Evolutionary conservation across 2,888 invertebrate species (phyloP), one percentile per base, ranked within the genome.

Genomic region (Euplagia quadripunctaria): DNA sequence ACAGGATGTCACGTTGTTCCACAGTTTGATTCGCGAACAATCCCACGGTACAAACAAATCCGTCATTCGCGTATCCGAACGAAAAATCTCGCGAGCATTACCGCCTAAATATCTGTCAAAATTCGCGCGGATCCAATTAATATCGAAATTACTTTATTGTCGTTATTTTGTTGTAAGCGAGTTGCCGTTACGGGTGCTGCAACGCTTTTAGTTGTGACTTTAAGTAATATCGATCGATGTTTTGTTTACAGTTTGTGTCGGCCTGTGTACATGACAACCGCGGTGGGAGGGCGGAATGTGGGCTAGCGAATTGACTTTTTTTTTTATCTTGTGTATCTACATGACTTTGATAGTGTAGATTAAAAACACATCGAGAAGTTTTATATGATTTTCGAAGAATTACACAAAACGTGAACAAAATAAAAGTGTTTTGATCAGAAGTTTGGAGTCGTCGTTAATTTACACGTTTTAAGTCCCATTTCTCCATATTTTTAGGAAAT

Each of bases 261-360:
- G 86, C 87, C 94, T 93, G 96, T 95, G 89, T 93, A 95, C 96
- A 96, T 96, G 95, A 94, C 96, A 96, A 95, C 95, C 94, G 90
- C 91, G 84, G 90, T 90, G 90, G 90, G 85, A 89, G 92, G 92
- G 91, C 84, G 86, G 85, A 86, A 84, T 85, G 84, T 92, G 89
- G 92, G 74, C 86, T 77, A 84, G 85, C 85, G 88, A 89, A 82
- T 70, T 31, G 73, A 76, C 64, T 64, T 67, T 77, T 77, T 77
- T 77, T 82, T 76, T 72, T 64, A 73, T 63, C 68, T 64, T 14
- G 14, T 65, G 31, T 68, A 42, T 41, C 9, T 42, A 41, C 12
- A 16, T 42, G 41, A 41, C 41, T 63, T 16, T 68, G n/a, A 43
- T 58, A 16, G 49, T 43, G 52, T 12, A 41, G 55, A 31, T 65